Conservation (phyloP, 2,113 vertebrate genomes). For the Myotis davidii region DNA sequence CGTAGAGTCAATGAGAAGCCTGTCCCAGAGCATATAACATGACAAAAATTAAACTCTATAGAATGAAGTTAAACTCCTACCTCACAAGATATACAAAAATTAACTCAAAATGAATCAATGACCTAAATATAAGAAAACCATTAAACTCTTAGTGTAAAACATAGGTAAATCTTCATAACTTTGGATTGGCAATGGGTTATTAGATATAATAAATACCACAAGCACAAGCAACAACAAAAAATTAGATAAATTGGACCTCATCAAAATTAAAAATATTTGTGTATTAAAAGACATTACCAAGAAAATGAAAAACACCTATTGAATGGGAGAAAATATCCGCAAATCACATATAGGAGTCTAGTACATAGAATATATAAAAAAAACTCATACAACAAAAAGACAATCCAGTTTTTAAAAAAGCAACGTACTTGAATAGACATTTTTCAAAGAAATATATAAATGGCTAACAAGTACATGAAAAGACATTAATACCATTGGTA, state of each 20-base stretch:
- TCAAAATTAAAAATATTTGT: neutral
- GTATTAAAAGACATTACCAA: neutral
- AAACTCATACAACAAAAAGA: neutral
- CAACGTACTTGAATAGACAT: neutral
- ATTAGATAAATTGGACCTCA: neutral
- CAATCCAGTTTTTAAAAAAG: neutral
- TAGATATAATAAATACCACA: neutral
- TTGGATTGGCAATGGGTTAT: neutral
- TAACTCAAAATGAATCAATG: slow-evolving; percentile 12
- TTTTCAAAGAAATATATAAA: slow-evolving; percentile 11
- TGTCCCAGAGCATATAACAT: neutral
- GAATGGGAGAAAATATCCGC: neutral
- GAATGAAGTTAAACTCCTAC: neutral
- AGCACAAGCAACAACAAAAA: neutral
- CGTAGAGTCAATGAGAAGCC: neutral
- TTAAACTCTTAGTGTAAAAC: slow-evolving; percentile 26
- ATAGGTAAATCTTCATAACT: neutral
- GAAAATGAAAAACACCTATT: neutral
- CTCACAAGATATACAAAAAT: neutral
- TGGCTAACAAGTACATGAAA: slow-evolving; percentile 16
- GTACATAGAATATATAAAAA: neutral
- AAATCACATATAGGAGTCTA: neutral
- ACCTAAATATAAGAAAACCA: slow-evolving; percentile 20
- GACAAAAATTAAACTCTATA: slow-evolving; percentile 40
- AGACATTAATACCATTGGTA: neutral